Evolutionary conservation across 1,140 invertebrate genomes (phyloP).

Genomic region (Drosophila kurseongensis): DNA sequence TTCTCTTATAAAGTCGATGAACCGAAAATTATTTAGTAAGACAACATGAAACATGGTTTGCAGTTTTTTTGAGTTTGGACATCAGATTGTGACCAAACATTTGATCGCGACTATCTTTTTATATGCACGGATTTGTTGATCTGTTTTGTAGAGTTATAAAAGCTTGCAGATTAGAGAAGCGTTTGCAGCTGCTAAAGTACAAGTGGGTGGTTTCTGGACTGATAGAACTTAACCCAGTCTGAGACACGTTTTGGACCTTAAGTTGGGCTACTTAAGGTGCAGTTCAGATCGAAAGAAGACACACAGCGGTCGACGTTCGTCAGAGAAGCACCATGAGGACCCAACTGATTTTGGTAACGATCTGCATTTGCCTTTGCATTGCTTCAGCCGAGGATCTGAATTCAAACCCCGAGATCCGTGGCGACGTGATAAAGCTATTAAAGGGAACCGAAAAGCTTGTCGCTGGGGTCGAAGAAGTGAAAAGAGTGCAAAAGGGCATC

Average conservation of each 20-base stretch:
- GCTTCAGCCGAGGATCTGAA: conserved; percentile 6
- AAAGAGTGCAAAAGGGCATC: conserved; percentile 48
- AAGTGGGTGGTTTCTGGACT: background rate
- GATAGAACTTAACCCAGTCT: conserved; percentile 24
- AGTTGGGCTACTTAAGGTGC: conserved; percentile 35
- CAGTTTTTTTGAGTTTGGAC: background rate
- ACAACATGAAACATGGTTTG: conserved; percentile 11
- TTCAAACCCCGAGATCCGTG: background rate
- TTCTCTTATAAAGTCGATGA: conserved; percentile 30
- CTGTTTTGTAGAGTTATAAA: conserved; percentile 1
- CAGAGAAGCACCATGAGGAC: conserved; percentile 31
- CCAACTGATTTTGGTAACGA: conserved; percentile 9
- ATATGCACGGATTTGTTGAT: background rate
- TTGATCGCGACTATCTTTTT: background rate
- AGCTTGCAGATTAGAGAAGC: conserved; percentile 11
- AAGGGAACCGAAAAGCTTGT: conserved; percentile 15
- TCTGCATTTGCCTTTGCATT: conserved; percentile 14
- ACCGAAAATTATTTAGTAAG: conserved; percentile 8
- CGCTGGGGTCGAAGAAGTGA: conserved; percentile 9
- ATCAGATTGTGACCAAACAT: conserved; percentile 9
- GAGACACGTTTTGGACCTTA: conserved; percentile 14
- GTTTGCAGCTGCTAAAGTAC: conserved; percentile 20
- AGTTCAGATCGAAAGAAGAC: background rate
- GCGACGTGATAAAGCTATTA: conserved; percentile 9
- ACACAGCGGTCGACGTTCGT: conserved; percentile 1